Evolutionary conservation across 53 echinoderm and acorn worm genomes (phyloP), one percentile per base, ranked within the genome.

Genomic region (Apostichopus leukothele): DNA sequence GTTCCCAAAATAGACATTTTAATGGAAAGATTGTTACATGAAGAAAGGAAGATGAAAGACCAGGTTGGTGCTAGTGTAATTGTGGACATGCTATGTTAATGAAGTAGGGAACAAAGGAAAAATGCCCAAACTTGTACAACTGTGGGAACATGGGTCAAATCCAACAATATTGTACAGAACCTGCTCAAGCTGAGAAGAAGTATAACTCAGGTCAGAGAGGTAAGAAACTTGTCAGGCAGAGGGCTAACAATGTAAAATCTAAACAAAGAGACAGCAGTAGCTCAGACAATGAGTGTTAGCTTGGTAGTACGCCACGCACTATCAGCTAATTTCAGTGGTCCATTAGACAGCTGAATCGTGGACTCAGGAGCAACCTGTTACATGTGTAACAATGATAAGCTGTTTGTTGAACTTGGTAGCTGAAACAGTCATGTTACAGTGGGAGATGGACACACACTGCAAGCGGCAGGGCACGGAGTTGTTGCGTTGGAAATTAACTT

Each of bases 391-490:
- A 25, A 25, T 25, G 25, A 25, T 25, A 23, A 76, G 21, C 76
- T 76, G 76, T 60, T 60, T 60, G 60, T 76, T 76, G 76, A 76
- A 76, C 23, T 76, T 76, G 26, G 23, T 76, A 76, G 76, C 76
- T 8, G 5, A 8, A 76, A 76, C 16, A 78, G 78, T 9, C 78
- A 78, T 27, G 9, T 78, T 50, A 78, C 50, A 78, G 25, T 78
- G 78, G 78, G 78, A 27, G 78, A 78, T 78, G 50, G 50, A 78
- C 78, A 78, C 51, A 50, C 78, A 78, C 52, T 78, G 51, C 76
- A 78, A 78, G 78, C 78, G 50, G 50, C 78, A 50, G 78, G 78
- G 7, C 78, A 78, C 25, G 78, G 78, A 50, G 78, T 78, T 78
- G 51, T 78, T 27, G 78, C 78, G 50, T 78, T 78, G 78, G 51